Evolutionary conservation across 1,140 invertebrate species (phyloP).

Genomic region (Drosophila navojoa): DNA sequence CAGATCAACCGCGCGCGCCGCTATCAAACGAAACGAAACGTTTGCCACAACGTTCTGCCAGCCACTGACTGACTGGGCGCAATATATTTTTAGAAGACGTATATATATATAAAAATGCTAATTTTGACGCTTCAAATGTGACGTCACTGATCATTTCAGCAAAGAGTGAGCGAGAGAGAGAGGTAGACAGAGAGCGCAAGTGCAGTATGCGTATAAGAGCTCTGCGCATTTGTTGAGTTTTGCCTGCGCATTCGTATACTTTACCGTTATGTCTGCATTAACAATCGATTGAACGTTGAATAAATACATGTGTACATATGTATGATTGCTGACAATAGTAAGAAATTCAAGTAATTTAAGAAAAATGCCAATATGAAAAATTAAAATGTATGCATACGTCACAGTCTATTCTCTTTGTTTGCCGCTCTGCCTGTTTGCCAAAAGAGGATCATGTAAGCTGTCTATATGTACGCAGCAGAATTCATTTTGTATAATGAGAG

Average conservation of each 20-base stretch:
- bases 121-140: conserved; percentile 52
- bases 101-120: conserved; percentile 24
- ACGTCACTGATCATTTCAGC: conserved; percentile 26
- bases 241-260: not conserved
- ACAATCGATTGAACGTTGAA: not conserved
- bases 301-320: too few relatives aligned
- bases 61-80: conserved; percentile 22
- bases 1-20: conserved; percentile 18
- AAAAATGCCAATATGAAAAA: too few relatives aligned
- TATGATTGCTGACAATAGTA: too few relatives aligned
- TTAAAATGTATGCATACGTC: too few relatives aligned
- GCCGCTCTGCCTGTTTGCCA: too few relatives aligned
- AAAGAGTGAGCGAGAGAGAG: not conserved
- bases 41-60: conserved; percentile 31
- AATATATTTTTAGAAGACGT: conserved; percentile 35
- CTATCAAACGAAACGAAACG: conserved; percentile 15
- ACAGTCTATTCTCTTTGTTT: too few relatives aligned
- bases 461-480: too few relatives aligned
- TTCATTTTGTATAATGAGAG: too few relatives aligned
- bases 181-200: not conserved
- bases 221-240: not conserved
- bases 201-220: conserved; percentile 3
- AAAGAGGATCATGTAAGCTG: too few relatives aligned
- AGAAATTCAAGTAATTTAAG: not conserved
- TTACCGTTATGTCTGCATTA: conserved; percentile 6